Conservation (phyloP, 2,888 invertebrate genomes). For the Seira ritae region DNA sequence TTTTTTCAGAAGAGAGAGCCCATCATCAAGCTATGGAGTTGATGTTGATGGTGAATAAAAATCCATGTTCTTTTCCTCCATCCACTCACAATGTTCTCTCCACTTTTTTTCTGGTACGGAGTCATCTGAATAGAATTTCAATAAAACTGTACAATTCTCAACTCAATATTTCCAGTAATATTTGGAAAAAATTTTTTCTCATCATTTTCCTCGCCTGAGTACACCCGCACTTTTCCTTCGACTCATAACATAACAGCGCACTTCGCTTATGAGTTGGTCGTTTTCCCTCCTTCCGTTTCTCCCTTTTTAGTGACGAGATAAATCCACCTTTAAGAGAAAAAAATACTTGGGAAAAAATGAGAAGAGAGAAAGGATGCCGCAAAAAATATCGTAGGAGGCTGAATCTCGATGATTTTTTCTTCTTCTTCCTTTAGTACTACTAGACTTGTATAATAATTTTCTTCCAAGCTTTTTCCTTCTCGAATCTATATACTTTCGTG, state of each 20-base stretch:
- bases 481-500: neutral
- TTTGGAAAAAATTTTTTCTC: conserved; percentile 41
- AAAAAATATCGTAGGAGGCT: neutral
- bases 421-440: neutral
- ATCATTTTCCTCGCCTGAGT: conserved; percentile 40
- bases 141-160: conserved; percentile 56
- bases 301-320: neutral
- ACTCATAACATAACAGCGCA: neutral
- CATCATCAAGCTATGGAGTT: too few relatives aligned
- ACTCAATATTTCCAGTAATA: conserved; percentile 51
- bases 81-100: conserved; percentile 15
- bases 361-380: conserved; percentile 22
- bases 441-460: neutral
- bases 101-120: conserved; percentile 19
- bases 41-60: conserved; percentile 53
- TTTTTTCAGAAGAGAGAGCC: conserved; percentile 14
- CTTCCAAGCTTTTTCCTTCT: neutral
- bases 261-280: conserved; percentile 16
- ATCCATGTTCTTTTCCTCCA: conserved; percentile 28
- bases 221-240: neutral
- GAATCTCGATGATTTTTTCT: neutral
- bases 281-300: neutral
- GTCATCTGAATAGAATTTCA: conserved; percentile 60
- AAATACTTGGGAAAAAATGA: conserved; percentile 25
- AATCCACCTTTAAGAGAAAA: conserved; percentile 7